Evolutionary conservation across 2,888 invertebrate species (phyloP).

Genomic region (Sarcophaga subvicina): DNA sequence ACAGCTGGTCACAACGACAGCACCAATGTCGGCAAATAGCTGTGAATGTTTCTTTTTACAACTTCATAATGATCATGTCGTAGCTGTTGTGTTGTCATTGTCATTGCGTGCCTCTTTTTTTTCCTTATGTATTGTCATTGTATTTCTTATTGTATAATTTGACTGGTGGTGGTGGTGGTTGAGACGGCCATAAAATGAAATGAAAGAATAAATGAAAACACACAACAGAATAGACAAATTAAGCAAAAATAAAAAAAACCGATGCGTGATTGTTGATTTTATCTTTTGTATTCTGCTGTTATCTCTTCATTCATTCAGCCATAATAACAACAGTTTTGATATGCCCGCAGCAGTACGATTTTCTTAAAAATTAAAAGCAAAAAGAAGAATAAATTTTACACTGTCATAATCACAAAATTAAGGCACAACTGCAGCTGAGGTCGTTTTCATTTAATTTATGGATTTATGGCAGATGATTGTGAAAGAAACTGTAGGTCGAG

Average conservation of each 20-base stretch:
- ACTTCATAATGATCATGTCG: constrained; percentile 18
- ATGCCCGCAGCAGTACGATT: not conserved
- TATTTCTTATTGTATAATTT: constrained; percentile 47
- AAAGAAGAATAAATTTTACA: not conserved
- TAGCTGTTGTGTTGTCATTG: constrained; percentile 3
- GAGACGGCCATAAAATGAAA: too few relatives aligned
- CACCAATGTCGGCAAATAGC: not conserved
- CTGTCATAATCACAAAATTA: not conserved
- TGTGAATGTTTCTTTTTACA: not conserved
- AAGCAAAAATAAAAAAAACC: constrained; percentile 16
- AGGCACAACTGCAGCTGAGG: too few relatives aligned
- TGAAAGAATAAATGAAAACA: not conserved
- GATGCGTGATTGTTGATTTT: constrained; percentile 55
- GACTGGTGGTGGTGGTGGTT: constrained; percentile 3
- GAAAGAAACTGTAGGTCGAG: too few relatives aligned
- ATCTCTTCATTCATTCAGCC: constrained; percentile 7
- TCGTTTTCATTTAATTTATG: too few relatives aligned
- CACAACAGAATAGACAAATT: constrained; percentile 39
- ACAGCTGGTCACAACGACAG: constrained; percentile 36
- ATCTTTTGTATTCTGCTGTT: not conserved
- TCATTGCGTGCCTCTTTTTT: not conserved
- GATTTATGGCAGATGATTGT: too few relatives aligned
- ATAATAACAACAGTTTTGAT: not conserved
- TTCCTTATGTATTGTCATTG: too few relatives aligned
- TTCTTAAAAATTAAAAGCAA: not conserved